Conservation (phyloP, 2,888 invertebrate species). For the Latheticus oryzae region DNA sequence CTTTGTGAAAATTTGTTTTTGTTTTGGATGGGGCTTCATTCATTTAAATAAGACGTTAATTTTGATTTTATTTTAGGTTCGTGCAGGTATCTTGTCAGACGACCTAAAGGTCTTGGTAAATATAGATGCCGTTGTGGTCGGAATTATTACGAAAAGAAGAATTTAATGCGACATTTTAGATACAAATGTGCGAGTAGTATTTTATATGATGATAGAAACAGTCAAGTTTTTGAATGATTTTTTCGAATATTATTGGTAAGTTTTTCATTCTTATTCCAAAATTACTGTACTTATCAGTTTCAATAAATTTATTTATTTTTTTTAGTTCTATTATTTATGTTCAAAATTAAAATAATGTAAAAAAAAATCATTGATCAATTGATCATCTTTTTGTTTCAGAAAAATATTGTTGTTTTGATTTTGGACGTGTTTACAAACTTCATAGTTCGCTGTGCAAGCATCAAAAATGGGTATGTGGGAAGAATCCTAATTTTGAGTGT, state of each 20-base stretch:
- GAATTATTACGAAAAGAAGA: conserved; percentile 57
- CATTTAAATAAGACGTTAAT: not conserved
- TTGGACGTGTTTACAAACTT: conserved; percentile 84
- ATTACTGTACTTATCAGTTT: conserved; percentile 1
- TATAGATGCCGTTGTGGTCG: conserved; percentile 54
- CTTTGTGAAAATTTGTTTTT: no score
- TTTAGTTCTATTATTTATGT: conserved; percentile 4
- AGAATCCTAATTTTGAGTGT: conserved; percentile 83
- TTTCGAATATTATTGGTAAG: conserved; percentile 8
- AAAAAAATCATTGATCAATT: no score
- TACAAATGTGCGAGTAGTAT: conserved; percentile 49
- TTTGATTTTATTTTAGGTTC: conserved; percentile 1
- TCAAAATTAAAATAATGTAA: no score
- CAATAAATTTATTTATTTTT: conserved; percentile 3
- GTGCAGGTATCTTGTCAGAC: no score
- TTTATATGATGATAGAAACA: conserved; percentile 13
- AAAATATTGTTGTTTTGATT: conserved; percentile 68
- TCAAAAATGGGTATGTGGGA: conserved; percentile 85
- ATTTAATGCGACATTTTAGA: conserved; percentile 55
- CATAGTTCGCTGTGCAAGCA: conserved; percentile 84
- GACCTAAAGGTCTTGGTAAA: conserved; percentile 54
- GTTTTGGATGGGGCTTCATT: not conserved
- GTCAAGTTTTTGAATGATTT: not conserved
- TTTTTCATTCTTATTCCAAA: not conserved
- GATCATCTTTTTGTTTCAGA: conserved; percentile 9